phyloP scores from a whole-genome alignment of 1,140 invertebrate species.

The Holcopasites calliopsidis region DNA sequence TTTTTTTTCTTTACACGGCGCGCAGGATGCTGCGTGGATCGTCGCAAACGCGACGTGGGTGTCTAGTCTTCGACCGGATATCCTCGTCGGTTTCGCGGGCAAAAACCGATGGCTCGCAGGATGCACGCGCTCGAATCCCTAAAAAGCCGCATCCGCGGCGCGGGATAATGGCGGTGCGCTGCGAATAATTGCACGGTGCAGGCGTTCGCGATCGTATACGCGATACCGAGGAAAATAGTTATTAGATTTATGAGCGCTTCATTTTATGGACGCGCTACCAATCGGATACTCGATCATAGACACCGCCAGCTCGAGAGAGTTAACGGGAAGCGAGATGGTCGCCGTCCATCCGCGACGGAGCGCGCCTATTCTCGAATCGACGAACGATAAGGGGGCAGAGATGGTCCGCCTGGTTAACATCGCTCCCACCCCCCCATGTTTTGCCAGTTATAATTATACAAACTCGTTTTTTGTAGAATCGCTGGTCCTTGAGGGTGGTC shows the following conservation, averaged over 20 bases:
- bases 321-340: background rate
- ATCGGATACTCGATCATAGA: slow-evolving; percentile 14
- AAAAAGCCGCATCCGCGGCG: background rate
- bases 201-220: background rate
- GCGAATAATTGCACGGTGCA: background rate
- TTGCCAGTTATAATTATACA: slow-evolving; percentile 76
- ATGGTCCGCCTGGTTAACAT: slow-evolving; percentile 46
- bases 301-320: background rate
- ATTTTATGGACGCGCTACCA: background rate
- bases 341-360: background rate
- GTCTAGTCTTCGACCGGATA: slow-evolving; percentile 22
- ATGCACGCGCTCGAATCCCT: background rate
- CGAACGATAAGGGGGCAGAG: background rate
- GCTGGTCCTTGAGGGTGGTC: slow-evolving; percentile 56
- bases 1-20: slow-evolving; percentile 38
- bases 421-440: slow-evolving; percentile 66
- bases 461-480: slow-evolving; percentile 67
- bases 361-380: background rate
- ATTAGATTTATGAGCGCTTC: slow-evolving; percentile 25
- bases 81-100: background rate
- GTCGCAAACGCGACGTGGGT: slow-evolving; percentile 64
- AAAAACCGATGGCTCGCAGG: background rate
- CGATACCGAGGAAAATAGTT: background rate
- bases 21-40: slow-evolving; percentile 25
- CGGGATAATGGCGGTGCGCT: background rate